These are phyloP conservation scores for Ernsta delagoae DNA, from an alignment of 2,888 invertebrate species.

Conservation along the genomic window DNA sequence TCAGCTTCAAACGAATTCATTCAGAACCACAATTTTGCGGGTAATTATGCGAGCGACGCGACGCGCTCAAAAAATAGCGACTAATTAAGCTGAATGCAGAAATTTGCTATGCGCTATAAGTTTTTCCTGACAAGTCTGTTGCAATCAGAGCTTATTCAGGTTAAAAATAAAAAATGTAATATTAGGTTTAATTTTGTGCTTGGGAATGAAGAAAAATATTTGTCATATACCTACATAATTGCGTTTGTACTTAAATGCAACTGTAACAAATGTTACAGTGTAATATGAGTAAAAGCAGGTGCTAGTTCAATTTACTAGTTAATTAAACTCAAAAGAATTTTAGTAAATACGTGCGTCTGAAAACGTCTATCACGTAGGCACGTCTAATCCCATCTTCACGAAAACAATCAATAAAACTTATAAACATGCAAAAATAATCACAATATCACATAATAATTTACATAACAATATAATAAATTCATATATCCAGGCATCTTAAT, in stretches of 20 bases:
- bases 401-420: too few species aligned
- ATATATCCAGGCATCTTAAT: not conserved
- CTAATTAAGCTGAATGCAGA: conserved; percentile 27
- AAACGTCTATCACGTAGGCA: too few species aligned
- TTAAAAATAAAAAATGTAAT: not conserved
- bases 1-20: conserved; percentile 32
- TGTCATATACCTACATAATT: not conserved
- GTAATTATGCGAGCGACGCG: conserved; percentile 17
- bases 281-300: too few species aligned
- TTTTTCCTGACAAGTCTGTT: not conserved
- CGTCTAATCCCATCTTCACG: too few species aligned
- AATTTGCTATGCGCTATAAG: conserved; percentile 4
- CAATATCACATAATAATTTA: not conserved
- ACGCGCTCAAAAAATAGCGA: conserved; percentile 22
- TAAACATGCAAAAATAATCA: too few species aligned
- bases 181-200: not conserved
- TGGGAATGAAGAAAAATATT: not conserved
- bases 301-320: too few species aligned
- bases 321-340: too few species aligned
- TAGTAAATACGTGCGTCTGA: too few species aligned
- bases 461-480: too few species aligned
- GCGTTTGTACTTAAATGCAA: not conserved
- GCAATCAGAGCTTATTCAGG: not conserved
- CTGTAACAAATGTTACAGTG: too few species aligned
- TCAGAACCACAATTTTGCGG: conserved; percentile 23